A percentile compares a stretch with the other conserved stretches of the same genome.
These are phyloP conservation scores for Clunio marinus DNA, from an alignment of 2,888 invertebrate species.

Conservation along the genomic window DNA sequence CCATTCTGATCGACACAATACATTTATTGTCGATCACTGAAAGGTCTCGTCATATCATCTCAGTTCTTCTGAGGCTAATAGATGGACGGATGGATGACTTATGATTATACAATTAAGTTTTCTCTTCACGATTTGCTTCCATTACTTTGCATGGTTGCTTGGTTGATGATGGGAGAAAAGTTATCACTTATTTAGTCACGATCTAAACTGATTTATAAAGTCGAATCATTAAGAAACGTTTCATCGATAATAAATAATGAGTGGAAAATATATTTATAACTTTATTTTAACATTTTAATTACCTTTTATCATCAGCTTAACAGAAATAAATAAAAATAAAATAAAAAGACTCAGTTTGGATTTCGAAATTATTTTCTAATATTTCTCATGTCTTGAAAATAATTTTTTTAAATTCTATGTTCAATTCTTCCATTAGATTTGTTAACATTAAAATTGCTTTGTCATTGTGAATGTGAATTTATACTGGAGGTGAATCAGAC, in stretches of 20 bases:
- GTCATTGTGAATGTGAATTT: constrained; percentile 34
- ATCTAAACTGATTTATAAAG: too few species aligned
- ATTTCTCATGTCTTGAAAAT: background rate
- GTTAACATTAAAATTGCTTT: constrained; percentile 22
- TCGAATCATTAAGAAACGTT: too few species aligned
- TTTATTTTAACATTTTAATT: too few species aligned
- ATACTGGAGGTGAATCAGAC: constrained; percentile 35
- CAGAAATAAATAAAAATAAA: too few species aligned
- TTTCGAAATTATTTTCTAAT: background rate
- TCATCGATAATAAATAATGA: too few species aligned
- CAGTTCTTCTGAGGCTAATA: background rate
- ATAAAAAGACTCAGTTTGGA: too few species aligned
- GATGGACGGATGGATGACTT: background rate
- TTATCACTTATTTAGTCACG: too few species aligned
- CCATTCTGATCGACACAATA: constrained; percentile 26
- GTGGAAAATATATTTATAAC: too few species aligned
- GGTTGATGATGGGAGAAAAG: too few species aligned
- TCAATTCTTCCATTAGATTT: background rate
- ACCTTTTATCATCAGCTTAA: too few species aligned
- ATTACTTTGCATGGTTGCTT: background rate
- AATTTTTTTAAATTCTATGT: background rate
- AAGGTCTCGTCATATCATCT: constrained; percentile 38
- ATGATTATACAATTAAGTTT: constrained; percentile 7
- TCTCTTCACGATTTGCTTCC: constrained; percentile 2
- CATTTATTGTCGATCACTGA: constrained; percentile 25